Percentiles rank a stretch among this genome's conserved stretches.
Conservation (phyloP, 1,140 invertebrate genomes). For the Ctenoplectra terminalis region DNA sequence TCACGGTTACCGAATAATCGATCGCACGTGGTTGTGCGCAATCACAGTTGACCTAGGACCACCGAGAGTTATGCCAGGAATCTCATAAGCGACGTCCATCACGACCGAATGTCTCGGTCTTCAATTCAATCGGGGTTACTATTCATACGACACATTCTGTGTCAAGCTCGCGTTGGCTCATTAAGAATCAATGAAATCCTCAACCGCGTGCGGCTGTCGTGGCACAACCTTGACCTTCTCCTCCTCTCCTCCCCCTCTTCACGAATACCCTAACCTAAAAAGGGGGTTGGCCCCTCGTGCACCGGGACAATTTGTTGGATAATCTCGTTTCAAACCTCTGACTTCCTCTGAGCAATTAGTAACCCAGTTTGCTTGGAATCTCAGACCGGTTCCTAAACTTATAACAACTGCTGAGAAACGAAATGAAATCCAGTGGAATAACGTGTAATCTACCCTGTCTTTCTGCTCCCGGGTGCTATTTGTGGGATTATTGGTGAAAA, state of each 20-base stretch:
- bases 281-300: background rate
- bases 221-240: constrained; percentile 51
- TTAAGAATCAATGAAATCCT: constrained; percentile 70
- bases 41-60: constrained; percentile 60
- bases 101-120: constrained; percentile 48
- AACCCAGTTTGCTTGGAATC: background rate
- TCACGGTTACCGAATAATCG: constrained; percentile 54
- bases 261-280: constrained; percentile 31
- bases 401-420: background rate
- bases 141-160: constrained; percentile 61
- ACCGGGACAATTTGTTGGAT: constrained; percentile 6
- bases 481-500: background rate
- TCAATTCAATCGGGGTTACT: constrained; percentile 53
- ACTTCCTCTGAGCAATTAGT: constrained; percentile 21
- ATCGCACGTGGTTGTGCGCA: constrained; percentile 46
- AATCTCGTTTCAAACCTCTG: background rate
- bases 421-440: no score
- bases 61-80: constrained; percentile 52
- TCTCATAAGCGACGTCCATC: constrained; percentile 58
- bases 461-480: no score
- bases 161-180: constrained; percentile 55
- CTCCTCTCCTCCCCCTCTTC: background rate
- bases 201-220: constrained; percentile 7
- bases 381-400: background rate
- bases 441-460: no score